Conservation (phyloP, 2,888 invertebrate species). For the Blastobasis lacticolella region DNA sequence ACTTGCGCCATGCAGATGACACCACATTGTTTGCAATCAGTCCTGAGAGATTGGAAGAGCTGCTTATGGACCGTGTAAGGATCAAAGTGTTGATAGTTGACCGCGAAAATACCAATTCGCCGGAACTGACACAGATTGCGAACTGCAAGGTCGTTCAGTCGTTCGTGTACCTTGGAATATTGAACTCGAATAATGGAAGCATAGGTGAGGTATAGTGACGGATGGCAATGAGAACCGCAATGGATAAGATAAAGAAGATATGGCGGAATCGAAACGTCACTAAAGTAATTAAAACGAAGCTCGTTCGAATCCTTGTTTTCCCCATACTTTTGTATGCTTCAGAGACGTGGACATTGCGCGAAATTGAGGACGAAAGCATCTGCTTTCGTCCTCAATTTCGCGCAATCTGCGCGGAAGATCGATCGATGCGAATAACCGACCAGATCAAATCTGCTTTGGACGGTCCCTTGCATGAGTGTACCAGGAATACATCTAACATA, state of each 20-base stretch:
- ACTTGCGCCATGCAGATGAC: background rate
- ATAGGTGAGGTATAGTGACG: constrained; percentile 7
- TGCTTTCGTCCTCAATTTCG: too few species aligned
- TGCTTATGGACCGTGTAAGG: constrained; percentile 1
- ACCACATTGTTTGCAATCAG: constrained; percentile 4
- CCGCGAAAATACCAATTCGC: constrained; percentile 7
- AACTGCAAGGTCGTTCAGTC: constrained; percentile 10
- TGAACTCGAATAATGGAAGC: constrained; percentile 8
- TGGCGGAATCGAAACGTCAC: constrained; percentile 9
- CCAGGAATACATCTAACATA: too few species aligned
- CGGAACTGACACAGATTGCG: constrained; percentile 9
- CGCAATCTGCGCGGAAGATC: too few species aligned
- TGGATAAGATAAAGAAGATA: constrained; percentile 6
- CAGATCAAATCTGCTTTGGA: too few species aligned
- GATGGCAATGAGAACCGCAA: constrained; percentile 8
- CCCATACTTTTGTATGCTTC: background rate
- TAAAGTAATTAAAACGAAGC: constrained; percentile 4
- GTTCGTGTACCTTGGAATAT: constrained; percentile 9
- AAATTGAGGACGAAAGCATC: background rate
- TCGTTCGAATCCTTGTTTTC: too few species aligned
- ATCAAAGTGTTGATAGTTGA: constrained; percentile 3
- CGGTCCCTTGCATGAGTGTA: too few species aligned
- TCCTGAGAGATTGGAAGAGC: background rate
- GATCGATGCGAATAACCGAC: too few species aligned
- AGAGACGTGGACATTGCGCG: background rate